A percentile compares a stretch with the other conserved stretches of the same genome.
Conservation (phyloP, 1,140 invertebrate genomes). For the Metaphire vulgaris region DNA sequence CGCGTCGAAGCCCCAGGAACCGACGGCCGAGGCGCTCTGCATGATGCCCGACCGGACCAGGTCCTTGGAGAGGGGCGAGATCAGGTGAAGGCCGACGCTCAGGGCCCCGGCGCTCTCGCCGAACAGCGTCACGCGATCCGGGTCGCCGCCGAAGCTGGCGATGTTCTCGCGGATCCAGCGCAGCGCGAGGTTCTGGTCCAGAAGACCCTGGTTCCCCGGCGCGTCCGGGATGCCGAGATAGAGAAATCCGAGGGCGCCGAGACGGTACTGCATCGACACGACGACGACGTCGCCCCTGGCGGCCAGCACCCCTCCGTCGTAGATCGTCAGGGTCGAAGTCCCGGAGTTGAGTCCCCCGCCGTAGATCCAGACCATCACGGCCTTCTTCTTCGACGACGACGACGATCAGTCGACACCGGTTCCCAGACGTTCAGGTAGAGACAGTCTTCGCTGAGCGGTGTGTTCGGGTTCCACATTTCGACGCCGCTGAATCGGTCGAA, state of each 20-base stretch:
- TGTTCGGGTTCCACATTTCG: slow-evolving; percentile 60
- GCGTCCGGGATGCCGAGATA: slow-evolving; percentile 52
- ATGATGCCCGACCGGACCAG: slow-evolving; percentile 1
- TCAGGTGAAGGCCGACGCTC: not conserved
- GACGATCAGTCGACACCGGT: slow-evolving; percentile 30
- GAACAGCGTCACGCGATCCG: slow-evolving; percentile 35
- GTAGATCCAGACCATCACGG: slow-evolving; percentile 14
- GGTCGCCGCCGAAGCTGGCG: slow-evolving; percentile 37
- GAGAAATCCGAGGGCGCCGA: slow-evolving; percentile 14
- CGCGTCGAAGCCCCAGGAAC: slow-evolving; percentile 46
- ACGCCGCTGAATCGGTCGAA: slow-evolving; percentile 1
- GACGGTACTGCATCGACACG: slow-evolving; percentile 10
- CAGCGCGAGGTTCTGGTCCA: slow-evolving; percentile 85
- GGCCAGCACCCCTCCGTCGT: not conserved
- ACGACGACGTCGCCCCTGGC: slow-evolving; percentile 42
- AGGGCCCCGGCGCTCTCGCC: slow-evolving; percentile 38
- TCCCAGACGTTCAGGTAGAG: slow-evolving; percentile 41
- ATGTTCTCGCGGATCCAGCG: slow-evolving; percentile 60
- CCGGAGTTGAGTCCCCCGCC: slow-evolving; percentile 16
- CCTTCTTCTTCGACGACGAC: not conserved
- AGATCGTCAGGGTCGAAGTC: not conserved
- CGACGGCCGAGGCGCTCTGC: slow-evolving; percentile 49
- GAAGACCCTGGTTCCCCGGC: slow-evolving; percentile 57
- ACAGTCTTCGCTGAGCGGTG: slow-evolving; percentile 57
- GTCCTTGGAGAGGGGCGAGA: not conserved